phyloP scores from a whole-genome alignment of 2,797 vertebrate species.

The Sparus aurata region DNA sequence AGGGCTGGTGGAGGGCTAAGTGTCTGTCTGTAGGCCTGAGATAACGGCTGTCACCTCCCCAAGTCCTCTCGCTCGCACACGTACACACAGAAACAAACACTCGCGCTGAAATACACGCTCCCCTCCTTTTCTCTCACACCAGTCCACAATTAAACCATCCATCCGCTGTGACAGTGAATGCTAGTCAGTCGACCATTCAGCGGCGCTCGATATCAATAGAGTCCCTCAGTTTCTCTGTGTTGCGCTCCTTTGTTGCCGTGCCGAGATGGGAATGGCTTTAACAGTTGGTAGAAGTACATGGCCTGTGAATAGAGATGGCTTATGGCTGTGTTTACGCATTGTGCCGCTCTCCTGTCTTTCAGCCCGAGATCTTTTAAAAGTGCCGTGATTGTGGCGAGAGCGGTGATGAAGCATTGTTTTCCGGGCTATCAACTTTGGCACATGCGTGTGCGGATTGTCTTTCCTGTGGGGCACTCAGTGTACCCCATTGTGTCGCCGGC shows the following conservation, averaged over 20 bases:
- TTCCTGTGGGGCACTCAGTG: constrained; percentile 34
- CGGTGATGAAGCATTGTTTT: constrained; percentile 72
- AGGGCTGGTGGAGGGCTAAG: constrained; percentile 80
- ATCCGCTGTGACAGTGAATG: constrained; percentile 71
- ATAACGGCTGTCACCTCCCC: constrained; percentile 82
- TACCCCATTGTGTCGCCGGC: constrained; percentile 57
- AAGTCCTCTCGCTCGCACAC: constrained; percentile 56
- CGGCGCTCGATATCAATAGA: constrained; percentile 75
- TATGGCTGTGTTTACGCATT: constrained; percentile 62
- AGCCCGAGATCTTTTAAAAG: constrained; percentile 64
- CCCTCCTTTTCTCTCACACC: constrained; percentile 44
- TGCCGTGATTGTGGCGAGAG: constrained; percentile 60
- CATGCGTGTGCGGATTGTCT: constrained; percentile 56
- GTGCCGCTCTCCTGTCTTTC: constrained; percentile 56
- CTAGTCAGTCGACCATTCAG: constrained; percentile 69
- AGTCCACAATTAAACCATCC: constrained; percentile 80
- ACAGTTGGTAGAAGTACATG: constrained; percentile 65
- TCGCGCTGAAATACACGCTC: constrained; percentile 36
- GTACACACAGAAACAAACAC: constrained; percentile 36
- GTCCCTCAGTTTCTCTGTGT: constrained; percentile 68
- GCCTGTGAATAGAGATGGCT: constrained; percentile 65
- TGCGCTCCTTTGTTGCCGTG: constrained; percentile 67
- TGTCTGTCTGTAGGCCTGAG: constrained; percentile 82
- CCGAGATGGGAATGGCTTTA: constrained; percentile 69
- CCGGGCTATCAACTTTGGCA: constrained; percentile 63